Conservation (phyloP, 1,140 invertebrate genomes). For the Chlorops oryzae region DNA sequence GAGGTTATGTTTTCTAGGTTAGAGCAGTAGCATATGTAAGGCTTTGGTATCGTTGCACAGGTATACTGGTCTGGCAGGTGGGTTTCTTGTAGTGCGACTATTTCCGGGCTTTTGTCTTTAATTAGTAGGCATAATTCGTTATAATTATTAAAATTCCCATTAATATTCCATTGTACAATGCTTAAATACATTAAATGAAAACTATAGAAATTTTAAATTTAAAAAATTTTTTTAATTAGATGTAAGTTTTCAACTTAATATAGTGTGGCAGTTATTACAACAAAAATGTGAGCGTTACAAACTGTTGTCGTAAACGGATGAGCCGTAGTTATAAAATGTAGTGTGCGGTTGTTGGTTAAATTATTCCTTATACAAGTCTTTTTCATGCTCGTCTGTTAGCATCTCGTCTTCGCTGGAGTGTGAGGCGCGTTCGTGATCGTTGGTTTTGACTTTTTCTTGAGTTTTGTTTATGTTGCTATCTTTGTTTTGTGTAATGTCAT, state of each 20-base stretch:
- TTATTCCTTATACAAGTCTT: too few species aligned
- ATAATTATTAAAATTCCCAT: background rate
- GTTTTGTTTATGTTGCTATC: too few species aligned
- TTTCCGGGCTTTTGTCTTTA: background rate
- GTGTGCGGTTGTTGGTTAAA: too few species aligned
- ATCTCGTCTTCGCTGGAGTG: too few species aligned
- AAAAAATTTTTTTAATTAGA: background rate
- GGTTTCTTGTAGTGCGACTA: constrained; percentile 5
- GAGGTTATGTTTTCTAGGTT: background rate
- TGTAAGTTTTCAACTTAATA: background rate
- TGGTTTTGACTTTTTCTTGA: too few species aligned
- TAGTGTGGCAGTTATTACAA: background rate
- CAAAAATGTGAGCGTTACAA: background rate
- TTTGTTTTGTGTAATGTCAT: too few species aligned
- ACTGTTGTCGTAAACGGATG: background rate
- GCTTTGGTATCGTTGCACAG: background rate
- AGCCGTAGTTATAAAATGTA: too few species aligned
- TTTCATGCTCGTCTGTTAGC: too few species aligned
- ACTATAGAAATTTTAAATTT: background rate
- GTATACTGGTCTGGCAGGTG: background rate
- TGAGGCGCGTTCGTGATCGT: too few species aligned
- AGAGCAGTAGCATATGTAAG: background rate
- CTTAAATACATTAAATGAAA: background rate
- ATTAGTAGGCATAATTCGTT: background rate
- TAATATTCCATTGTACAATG: constrained; percentile 5